These are phyloP conservation scores for Ammospiza nelsoni DNA, from an alignment of 2,113 vertebrate genomes.

Conservation along the genomic window DNA sequence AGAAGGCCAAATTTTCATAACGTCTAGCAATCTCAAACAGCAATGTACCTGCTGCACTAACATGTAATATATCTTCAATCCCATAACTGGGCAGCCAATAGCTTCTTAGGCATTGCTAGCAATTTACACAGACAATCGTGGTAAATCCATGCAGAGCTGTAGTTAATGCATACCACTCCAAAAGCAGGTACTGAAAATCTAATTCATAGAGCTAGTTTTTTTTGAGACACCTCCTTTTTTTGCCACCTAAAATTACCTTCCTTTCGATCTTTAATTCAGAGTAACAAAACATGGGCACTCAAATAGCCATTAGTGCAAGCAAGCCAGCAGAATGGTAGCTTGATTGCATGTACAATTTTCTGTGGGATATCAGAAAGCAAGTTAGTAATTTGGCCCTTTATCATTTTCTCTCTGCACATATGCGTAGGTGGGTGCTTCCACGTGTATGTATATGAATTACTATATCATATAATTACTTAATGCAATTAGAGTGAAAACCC, in stretches of 20 bases:
- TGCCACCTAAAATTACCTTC: slow-evolving; percentile 32
- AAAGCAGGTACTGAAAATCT: not conserved
- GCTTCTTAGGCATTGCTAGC: not conserved
- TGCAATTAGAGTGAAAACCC: slow-evolving; percentile 34
- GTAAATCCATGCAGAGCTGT: not conserved
- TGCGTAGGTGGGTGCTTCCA: slow-evolving; percentile 46
- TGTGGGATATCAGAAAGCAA: slow-evolving; percentile 35
- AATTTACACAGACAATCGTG: not conserved
- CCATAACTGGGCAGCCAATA: not conserved
- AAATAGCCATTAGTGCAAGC: slow-evolving; percentile 52
- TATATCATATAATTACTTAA: slow-evolving; percentile 54
- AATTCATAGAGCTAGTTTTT: not conserved
- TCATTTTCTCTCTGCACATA: slow-evolving; percentile 24
- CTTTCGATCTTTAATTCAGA: slow-evolving; percentile 53
- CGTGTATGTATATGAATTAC: not conserved
- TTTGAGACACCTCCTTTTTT: not conserved
- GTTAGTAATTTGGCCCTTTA: slow-evolving; percentile 62
- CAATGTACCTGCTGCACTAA: not conserved
- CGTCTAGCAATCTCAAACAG: not conserved
- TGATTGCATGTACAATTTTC: slow-evolving; percentile 51
- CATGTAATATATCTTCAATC: not conserved
- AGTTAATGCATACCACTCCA: not conserved
- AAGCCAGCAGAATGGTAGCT: slow-evolving; percentile 49
- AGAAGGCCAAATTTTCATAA: not conserved
- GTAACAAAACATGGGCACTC: slow-evolving; percentile 56